phyloP scores from a whole-genome alignment of 1,140 invertebrate genomes.

The Macrotrachela quadricornifera region DNA sequence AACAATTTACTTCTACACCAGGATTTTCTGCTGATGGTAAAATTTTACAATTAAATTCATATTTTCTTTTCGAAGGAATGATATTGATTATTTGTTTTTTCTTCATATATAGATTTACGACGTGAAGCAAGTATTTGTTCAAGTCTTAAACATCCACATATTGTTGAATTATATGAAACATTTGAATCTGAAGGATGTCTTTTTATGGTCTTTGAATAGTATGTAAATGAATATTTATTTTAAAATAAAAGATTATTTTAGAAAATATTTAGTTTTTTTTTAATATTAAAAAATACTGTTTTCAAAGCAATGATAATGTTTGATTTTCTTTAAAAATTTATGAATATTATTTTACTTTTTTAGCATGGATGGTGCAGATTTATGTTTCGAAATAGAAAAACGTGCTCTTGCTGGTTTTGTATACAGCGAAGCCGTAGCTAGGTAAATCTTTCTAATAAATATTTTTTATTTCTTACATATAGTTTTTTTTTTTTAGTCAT shows the following conservation, averaged over 20 bases:
- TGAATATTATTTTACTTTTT: conserved; percentile 18
- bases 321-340: not conserved
- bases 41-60: not conserved
- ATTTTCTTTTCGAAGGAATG: not conserved
- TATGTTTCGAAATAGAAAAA: conserved; percentile 92
- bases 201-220: conserved; percentile 99
- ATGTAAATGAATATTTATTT: conserved; percentile 12
- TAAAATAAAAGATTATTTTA: not conserved
- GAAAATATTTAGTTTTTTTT: not conserved
- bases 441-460: conserved; percentile 41
- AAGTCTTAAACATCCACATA: conserved; percentile 93
- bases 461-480: conserved; percentile 12
- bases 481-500: conserved; percentile 45
- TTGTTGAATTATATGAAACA: conserved; percentile 86
- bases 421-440: conserved; percentile 92
- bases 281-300: too few relatives aligned
- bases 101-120: conserved; percentile 52
- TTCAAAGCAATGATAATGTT: too few relatives aligned
- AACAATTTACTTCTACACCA: conserved; percentile 81
- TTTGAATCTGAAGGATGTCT: conserved; percentile 95
- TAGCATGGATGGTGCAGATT: conserved; percentile 92
- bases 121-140: conserved; percentile 94
- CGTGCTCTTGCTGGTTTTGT: conserved; percentile 82
- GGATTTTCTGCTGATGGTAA: conserved; percentile 79
- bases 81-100: not conserved